A percentile compares a stretch with the other conserved stretches of the same genome.
Conservation (phyloP, 2,797 vertebrate genomes). For the Aeoliscus strigatus region DNA sequence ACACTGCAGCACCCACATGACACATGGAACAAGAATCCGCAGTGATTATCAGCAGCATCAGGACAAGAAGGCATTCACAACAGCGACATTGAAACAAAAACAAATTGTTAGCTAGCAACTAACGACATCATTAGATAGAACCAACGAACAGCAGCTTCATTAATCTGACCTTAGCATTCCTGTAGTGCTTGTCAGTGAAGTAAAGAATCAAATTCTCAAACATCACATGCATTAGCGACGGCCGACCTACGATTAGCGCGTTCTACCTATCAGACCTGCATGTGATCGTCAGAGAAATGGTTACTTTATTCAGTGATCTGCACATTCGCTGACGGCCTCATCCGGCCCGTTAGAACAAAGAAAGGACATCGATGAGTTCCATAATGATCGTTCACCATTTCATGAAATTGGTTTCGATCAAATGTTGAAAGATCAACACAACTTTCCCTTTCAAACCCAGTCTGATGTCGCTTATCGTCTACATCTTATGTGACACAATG, state of each 20-base stretch:
- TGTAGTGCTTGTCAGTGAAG: slow-evolving; percentile 58
- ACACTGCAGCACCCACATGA: slow-evolving; percentile 72
- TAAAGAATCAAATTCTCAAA: slow-evolving; percentile 66
- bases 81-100: no score
- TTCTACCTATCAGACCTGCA: slow-evolving; percentile 32
- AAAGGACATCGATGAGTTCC: not conserved
- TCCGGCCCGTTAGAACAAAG: not conserved
- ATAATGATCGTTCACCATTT: no score
- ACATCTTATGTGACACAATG: no score
- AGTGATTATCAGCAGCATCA: slow-evolving; percentile 57
- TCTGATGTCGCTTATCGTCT: not conserved
- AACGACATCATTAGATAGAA: no score
- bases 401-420: no score
- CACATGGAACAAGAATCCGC: slow-evolving; percentile 66
- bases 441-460: not conserved
- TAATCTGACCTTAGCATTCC: slow-evolving; percentile 1
- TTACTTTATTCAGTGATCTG: slow-evolving; percentile 66
- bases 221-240: slow-evolving; percentile 57
- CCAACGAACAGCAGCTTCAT: no score
- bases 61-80: slow-evolving; percentile 33
- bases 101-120: no score
- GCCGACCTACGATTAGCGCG: not conserved
- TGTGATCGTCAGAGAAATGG: slow-evolving; percentile 62
- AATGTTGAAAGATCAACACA: no score
- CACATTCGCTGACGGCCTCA: slow-evolving; percentile 38